Evolutionary conservation across 2,888 invertebrate genomes (phyloP), one percentile per base, ranked within the genome.

Genomic region (Drosophila mettleri): DNA sequence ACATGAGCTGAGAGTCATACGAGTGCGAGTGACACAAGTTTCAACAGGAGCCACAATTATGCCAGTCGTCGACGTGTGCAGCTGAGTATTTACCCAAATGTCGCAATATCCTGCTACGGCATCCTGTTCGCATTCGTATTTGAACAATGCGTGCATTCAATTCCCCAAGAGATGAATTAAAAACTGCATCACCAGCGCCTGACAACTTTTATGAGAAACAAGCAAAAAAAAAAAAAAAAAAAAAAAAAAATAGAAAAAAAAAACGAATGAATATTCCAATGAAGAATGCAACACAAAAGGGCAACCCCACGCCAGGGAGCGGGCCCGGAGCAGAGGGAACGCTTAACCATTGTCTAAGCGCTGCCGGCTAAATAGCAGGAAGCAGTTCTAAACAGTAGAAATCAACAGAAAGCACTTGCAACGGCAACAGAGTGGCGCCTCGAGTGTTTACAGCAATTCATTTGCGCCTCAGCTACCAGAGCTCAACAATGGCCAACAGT

Each of bases 41-140:
- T 31, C 45, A 34, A 33, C n/a, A 46, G 49, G 55, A 33, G 34
- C 43, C 48, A 71, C 78, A 78, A 74, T 78, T 77, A 67, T 78
- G 52, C 45, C 76, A 67, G 78, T 74, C 74, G 78, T 74, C 78
- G 78, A 77, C 74, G 78, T 64, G 68, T 66, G 48, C 45, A 62
- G 48, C 36, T 46, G 49, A 38, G 52, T 76, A 78, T 78, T 74
- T 74, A 70, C 63, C 38, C 53, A 71, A 74, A 74, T 71, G 79
- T 78, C 76, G 74, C 78, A 74, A 77, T 77, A 76, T 77, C 76
- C 78, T 76, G 74, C 69, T 27, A 55, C 52, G 52, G 71, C 74
- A 75, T 75, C 77, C 75, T 53, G 75, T 77, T 51, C 69, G 57
- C 34, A 49, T 22, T 63, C 43, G 51, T 41, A 68, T 72, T 49